Percentiles rank a stretch among this genome's conserved stretches.
These are phyloP conservation scores for Phaethon lepturus DNA, from an alignment of 2,113 vertebrate genomes.

Conservation along the genomic window DNA sequence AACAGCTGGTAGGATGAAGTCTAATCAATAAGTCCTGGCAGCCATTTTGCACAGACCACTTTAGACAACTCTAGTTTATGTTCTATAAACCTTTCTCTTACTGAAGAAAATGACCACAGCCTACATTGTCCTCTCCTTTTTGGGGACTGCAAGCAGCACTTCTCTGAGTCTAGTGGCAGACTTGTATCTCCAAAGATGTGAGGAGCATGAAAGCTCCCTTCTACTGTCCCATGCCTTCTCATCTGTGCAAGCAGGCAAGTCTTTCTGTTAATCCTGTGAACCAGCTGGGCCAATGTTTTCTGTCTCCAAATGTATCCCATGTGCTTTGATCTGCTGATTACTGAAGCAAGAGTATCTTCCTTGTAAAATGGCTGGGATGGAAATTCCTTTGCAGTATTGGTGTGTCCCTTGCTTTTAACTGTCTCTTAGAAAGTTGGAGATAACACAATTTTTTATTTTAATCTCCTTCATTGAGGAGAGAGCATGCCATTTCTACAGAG, in stretches of 20 bases:
- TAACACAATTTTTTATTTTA: neutral
- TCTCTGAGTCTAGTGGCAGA: neutral
- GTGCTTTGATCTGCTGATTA: neutral
- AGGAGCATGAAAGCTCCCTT: neutral
- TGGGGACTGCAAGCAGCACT: neutral
- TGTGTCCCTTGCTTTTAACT: neutral
- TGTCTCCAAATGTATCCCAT: neutral
- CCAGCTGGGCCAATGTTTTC: neutral
- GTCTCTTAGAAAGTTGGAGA: neutral
- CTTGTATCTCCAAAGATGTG: neutral
- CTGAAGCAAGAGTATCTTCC: neutral
- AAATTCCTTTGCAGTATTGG: neutral
- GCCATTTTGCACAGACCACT: neutral
- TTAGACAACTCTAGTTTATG: neutral
- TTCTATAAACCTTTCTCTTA: neutral
- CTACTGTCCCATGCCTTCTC: neutral
- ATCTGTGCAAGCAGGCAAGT: neutral
- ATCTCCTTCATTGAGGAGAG: neutral
- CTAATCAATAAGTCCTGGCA: neutral
- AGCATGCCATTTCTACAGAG: neutral
- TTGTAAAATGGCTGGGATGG: neutral
- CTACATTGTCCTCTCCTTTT: neutral
- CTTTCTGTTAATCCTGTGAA: neutral
- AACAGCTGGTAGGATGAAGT: neutral
- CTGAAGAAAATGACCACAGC: neutral